phyloP scores from a whole-genome alignment of 2,797 vertebrate genomes.

The Craterocephalus amniculus region DNA sequence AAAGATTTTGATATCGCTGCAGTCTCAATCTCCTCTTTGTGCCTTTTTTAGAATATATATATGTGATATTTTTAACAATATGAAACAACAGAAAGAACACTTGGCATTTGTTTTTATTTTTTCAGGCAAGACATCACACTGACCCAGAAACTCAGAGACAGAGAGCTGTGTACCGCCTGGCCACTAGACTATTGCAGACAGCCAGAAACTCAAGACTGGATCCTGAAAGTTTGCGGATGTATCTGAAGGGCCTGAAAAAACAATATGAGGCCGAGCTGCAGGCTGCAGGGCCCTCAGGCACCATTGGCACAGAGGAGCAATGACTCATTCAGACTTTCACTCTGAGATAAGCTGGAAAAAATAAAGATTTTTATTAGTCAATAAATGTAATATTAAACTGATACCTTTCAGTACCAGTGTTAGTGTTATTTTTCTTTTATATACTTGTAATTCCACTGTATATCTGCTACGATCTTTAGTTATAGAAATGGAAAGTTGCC shows the following conservation, averaged over 20 bases:
- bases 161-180: slow-evolving; percentile 88
- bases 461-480: not conserved
- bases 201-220: slow-evolving; percentile 93
- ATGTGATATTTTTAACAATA: not conserved
- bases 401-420: not conserved
- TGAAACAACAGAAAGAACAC: slow-evolving; percentile 4
- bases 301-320: slow-evolving; percentile 67
- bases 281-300: slow-evolving; percentile 45
- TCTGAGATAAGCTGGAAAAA: slow-evolving; percentile 27
- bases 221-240: slow-evolving; percentile 87
- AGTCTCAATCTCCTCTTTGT: not conserved
- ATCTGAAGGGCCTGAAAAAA: slow-evolving; percentile 89
- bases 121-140: slow-evolving; percentile 86
- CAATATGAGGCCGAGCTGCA: slow-evolving; percentile 85
- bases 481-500: not conserved
- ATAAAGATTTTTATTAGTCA: slow-evolving; percentile 7
- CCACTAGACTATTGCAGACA: slow-evolving; percentile 89
- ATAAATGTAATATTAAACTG: slow-evolving; percentile 19
- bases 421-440: not conserved
- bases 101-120: slow-evolving; percentile 30
- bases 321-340: slow-evolving; percentile 45
- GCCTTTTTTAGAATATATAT: slow-evolving; percentile 3
- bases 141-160: slow-evolving; percentile 85
- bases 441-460: not conserved
- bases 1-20: not conserved